Base-by-base conservation (phyloP, 2,888 invertebrate genomes). In the Lepidocyrtinus sp. region DNA sequence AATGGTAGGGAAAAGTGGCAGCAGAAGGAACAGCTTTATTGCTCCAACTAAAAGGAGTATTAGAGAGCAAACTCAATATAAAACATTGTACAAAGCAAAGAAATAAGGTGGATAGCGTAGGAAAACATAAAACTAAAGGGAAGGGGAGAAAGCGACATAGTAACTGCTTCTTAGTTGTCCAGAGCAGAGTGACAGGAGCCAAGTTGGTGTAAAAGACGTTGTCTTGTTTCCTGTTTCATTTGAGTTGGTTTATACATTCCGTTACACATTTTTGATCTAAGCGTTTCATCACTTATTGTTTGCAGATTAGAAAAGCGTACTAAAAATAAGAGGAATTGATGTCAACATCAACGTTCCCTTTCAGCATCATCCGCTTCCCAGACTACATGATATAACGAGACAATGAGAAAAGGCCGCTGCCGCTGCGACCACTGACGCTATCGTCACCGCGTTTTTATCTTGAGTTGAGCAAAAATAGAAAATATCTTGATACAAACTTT, bases 171-270 rank as follows among this genome's bases (percentile, higher is more conserved):
- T 55, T 7, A 15, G 55, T 15, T 68, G 15, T 22, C 12, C 22
- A 68, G 1, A 26, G 19, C 26, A 27, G 65, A 27, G 61, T 68
- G 76, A 71, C 70, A 77, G 65, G 76, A 77, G 71, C 65, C 76
- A 77, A 71, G 50, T 77, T 77, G 65, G 76, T 77, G 76, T 77
- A 77, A 71, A 76, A 65, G 71, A 70, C 76, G 76, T 77, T 77
- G 76, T 77, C 71, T 64, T 45, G 71, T 77, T 71, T 77, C 68
- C 76, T 75, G 21, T 69, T 69, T 69, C 70, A n/a, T 59, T 25
- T 17, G 19, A 59, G 59, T 59, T n/a, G n/a, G n/a, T n/a, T 59
- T 59, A n/a, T 21, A n/a, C 59, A 59, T 59, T 59, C 59, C 59
- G 59, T 19, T 9, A 59, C 21, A 21, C 15, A 59, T 15, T 12